phyloP scores from a whole-genome alignment of 37 sponge, comb jelly and placozoan species.

The Ephydatia muelleri region DNA sequence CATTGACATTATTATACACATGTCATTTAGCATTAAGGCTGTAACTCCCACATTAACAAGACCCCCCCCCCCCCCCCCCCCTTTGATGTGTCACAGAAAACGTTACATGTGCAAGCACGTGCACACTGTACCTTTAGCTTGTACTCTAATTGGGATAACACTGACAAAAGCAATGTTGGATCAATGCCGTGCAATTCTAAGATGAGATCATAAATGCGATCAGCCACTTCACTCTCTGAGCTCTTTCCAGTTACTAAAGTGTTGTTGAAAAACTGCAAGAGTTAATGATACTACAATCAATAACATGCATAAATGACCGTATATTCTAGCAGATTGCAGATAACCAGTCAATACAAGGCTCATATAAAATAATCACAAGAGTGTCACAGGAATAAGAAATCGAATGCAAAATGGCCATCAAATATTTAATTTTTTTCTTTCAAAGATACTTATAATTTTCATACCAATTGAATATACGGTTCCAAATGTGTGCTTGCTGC shows the following conservation, averaged over 20 bases:
- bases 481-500: constrained; percentile 73
- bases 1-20: too few species aligned
- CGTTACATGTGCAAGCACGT: too few species aligned
- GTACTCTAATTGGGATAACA: constrained; percentile 89
- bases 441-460: too few species aligned
- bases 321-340: neutral
- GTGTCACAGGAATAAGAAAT: too few species aligned
- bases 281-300: too few species aligned
- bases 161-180: constrained; percentile 72
- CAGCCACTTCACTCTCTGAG: constrained; percentile 77
- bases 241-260: constrained; percentile 67
- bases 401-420: neutral
- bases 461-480: constrained; percentile 79
- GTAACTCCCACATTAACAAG: too few species aligned
- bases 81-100: too few species aligned
- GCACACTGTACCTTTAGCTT: constrained; percentile 74
- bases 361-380: too few species aligned
- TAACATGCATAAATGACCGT: neutral
- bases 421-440: too few species aligned
- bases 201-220: constrained; percentile 79
- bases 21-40: too few species aligned
- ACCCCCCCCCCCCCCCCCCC: too few species aligned
- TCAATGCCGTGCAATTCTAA: constrained; percentile 76
- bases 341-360: too few species aligned
- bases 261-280: constrained; percentile 72